phyloP scores from a whole-genome alignment of 2,113 vertebrate genomes.

The Camelus dromedarius region DNA sequence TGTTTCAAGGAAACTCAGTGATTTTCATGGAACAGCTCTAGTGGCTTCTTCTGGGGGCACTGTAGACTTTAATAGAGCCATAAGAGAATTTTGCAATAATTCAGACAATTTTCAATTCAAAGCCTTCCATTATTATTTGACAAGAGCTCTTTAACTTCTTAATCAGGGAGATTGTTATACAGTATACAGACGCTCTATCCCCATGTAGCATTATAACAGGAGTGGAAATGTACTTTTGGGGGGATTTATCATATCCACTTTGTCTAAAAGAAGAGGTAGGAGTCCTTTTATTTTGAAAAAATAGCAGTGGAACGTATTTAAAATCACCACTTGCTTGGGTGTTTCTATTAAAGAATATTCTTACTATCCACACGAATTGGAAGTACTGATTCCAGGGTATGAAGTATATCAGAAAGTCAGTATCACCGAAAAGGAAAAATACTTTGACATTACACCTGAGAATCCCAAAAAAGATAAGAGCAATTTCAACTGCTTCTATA shows the following conservation, averaged over 20 bases:
- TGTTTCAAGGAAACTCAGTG: neutral
- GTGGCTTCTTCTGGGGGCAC: neutral
- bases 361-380: rapidly evolving
- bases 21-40: neutral
- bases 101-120: neutral
- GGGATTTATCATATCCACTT: constrained; percentile 31
- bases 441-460: neutral
- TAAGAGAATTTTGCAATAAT: neutral
- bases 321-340: constrained; percentile 35
- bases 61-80: neutral
- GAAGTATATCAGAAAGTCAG: neutral
- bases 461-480: neutral
- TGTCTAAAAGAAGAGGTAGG: neutral
- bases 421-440: rapidly evolving
- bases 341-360: neutral
- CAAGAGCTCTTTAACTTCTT: constrained; percentile 68
- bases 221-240: neutral
- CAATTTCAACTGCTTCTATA: constrained; percentile 32
- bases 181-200: neutral
- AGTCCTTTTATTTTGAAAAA: neutral
- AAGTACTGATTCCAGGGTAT: constrained; percentile 59
- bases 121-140: constrained; percentile 68
- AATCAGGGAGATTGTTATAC: neutral
- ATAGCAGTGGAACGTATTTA: neutral
- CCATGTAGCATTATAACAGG: neutral